Evolutionary conservation across 2,113 vertebrate genomes (phyloP), one percentile per base, ranked within the genome.

Genomic region (Mus pahari): DNA sequence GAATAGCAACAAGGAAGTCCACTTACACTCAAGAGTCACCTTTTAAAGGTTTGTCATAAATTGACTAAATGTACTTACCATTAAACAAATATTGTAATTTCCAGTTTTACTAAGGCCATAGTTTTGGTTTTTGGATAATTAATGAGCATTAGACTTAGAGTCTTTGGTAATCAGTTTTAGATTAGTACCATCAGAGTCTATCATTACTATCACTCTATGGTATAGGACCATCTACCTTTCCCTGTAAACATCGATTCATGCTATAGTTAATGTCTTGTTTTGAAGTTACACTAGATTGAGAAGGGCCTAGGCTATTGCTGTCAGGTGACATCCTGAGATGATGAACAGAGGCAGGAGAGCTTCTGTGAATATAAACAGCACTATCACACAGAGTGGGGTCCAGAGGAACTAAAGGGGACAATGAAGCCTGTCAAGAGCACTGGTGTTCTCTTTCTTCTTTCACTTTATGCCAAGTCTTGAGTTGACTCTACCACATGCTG

Each of bases 401-500:
- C 22, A 28, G 22, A 28, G 24, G 20, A 5, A 24, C 22, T 74
- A 24, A 14, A 8, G 2, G 3, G n/a, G 13, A 62, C 28, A 62
- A 31, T 62, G 28, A 82, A 28, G 12, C 36, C 12, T 16, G 12
- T 8, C 24, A 83, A 62, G 24, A 28, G 7, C 55, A 42, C 22
- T 16, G 7, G 1, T 7, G 26, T 62, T 39, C 7, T 42, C 13
- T 62, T n/a, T 62, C 55, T 42, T 42, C 81, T 62, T 26, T 7
- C 39, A 24, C 3, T 8, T 22, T 42, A 22, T 60, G 36, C 36
- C 7, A 17, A 42, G 13, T 3, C n/a, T 62, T 62, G 13, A 42
- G n/a, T 62, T 28, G 20, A n/a, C 7, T 62, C 12, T 3, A 28
- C 55, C 4, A 1, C 1, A 16, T 42, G 20, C 3, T 39, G 3